Conservation (phyloP, 2,113 vertebrate genomes). For the Tamias sibiricus region DNA sequence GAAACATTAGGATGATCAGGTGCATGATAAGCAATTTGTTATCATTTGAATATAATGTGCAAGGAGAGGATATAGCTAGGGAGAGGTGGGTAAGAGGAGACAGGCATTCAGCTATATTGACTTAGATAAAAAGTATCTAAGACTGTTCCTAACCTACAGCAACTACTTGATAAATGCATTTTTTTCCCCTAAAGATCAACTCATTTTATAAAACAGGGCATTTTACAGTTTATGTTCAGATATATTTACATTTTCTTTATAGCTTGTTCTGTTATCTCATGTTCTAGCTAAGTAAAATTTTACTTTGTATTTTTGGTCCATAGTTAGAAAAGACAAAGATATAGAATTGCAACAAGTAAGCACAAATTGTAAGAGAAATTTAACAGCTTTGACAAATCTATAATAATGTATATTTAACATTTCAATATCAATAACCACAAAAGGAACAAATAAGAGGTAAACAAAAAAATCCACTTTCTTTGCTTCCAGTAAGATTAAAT, state of each 20-base stretch:
- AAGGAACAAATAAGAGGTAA: constrained; percentile 14
- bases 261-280: background rate
- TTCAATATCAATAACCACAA: background rate
- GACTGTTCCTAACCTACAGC: background rate
- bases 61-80: background rate
- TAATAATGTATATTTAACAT: background rate
- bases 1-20: background rate
- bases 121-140: background rate
- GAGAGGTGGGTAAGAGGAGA: background rate
- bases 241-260: constrained; percentile 46
- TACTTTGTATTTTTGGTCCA: background rate
- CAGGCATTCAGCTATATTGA: background rate
- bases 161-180: background rate
- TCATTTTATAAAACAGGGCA: constrained; percentile 42
- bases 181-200: background rate
- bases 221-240: constrained; percentile 11
- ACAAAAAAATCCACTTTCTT: constrained; percentile 41
- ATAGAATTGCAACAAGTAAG: background rate
- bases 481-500: constrained; percentile 33
- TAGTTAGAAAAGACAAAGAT: constrained; percentile 23
- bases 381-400: background rate
- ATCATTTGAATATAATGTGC: background rate
- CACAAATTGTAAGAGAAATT: background rate
- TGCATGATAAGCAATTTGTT: background rate
- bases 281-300: constrained; percentile 24